Evolutionary conservation across 2,113 vertebrate genomes (phyloP).

Genomic region (Ellobius talpinus): DNA sequence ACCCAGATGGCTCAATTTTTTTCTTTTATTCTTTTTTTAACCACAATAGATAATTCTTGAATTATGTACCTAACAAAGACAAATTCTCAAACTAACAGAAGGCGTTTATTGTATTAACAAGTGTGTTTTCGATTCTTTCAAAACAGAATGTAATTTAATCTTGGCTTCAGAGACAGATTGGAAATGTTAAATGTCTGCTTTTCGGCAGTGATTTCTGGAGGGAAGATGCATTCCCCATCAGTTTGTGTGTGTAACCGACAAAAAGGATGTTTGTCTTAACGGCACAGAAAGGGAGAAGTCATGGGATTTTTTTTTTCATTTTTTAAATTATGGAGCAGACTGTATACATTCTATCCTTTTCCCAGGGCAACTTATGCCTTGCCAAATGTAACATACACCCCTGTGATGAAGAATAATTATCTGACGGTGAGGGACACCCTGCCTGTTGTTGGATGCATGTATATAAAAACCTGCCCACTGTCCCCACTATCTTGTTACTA

Average conservation of each 20-base stretch:
- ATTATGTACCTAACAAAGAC: slow-evolving; percentile 83
- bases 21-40: slow-evolving; percentile 53
- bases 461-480: slow-evolving; percentile 9
- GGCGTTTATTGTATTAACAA: slow-evolving; percentile 84
- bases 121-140: slow-evolving; percentile 81
- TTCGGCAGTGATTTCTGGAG: slow-evolving; percentile 72
- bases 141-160: slow-evolving; percentile 83
- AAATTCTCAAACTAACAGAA: slow-evolving; percentile 79
- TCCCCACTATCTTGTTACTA: not conserved
- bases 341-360: slow-evolving; percentile 71
- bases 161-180: slow-evolving; percentile 80
- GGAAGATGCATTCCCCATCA: slow-evolving; percentile 66
- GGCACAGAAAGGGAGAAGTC: slow-evolving; percentile 73
- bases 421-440: slow-evolving; percentile 45
- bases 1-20: slow-evolving; percentile 72
- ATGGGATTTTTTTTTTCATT: slow-evolving; percentile 50
- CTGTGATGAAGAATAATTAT: slow-evolving; percentile 71
- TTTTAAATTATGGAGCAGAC: slow-evolving; percentile 77
- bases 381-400: slow-evolving; percentile 52
- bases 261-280: slow-evolving; percentile 78
- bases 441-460: not conserved
- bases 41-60: slow-evolving; percentile 83
- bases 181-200: slow-evolving; percentile 76
- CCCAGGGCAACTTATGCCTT: slow-evolving; percentile 68
- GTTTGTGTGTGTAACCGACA: slow-evolving; percentile 32